Base-by-base conservation (phyloP, 37 sponge, comb jelly and placozoan genomes). In the Corticium candelabrum region DNA sequence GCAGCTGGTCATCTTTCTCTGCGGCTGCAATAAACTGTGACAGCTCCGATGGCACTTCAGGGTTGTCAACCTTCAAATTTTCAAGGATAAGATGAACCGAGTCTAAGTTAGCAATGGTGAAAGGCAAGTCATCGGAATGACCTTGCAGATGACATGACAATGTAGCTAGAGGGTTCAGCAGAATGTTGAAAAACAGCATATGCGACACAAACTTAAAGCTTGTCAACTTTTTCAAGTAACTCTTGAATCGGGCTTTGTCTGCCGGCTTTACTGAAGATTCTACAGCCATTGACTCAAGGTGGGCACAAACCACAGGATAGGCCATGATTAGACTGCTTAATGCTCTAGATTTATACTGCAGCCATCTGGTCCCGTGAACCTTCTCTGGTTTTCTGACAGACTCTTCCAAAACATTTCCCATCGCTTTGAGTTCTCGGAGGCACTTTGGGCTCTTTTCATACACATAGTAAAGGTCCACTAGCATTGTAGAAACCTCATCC, bases 121-220 rank as follows among this genome's bases (percentile, higher is more conserved):
- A 70, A 4, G 7, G 73, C 7, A 70, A 15, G 31, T 70, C 73
- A 29, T 4, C 36, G 36, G 40, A 77, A 41, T 29, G 38, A 80
- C 76, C 69, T 80, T 80, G 81, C 39, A 80, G 76, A 50, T 50
- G 34, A 35, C 73, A 70, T 29, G 29, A 70, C 36, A 70, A 32
- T 29, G 33, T 15, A 29, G 73, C 73, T 7, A 70, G 36, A 34
- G 73, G 73, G 35, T 70, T 70, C 29, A 70, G 5, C 31, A 70
- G 36, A 38, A 36, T 37, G 32, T 76, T 40, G 40, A 75, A 80
- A 77, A 80, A n/a, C n/a, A n/a, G n/a, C 77, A 77, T 77, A 37
- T 80, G 81, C 3, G 77, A 77, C 21, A 80, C 76, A 77, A 80
- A 80, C 76, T 80, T 80, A 77, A 77, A 80, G 76, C 37, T 75